Base-by-base conservation (phyloP, 2,888 invertebrate genomes). In the Eilema depressum region DNA sequence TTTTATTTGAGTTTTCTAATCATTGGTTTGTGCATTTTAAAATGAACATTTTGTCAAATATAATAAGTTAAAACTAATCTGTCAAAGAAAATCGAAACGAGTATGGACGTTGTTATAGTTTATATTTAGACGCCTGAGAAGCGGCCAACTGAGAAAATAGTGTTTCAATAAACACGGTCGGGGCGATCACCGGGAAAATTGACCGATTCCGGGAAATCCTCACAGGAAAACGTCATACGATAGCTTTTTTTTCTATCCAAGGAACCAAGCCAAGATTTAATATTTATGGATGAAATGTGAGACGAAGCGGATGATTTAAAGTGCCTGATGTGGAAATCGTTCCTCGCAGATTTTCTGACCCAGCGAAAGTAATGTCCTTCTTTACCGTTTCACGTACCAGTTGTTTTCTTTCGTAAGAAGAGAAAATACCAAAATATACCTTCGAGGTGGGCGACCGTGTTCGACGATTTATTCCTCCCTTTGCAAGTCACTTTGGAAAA, bases 251-350 rank as follows among this genome's bases (percentile, higher is more conserved):
- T 93, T 92, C 91, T 92, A 90, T 91, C 87, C 88, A 87, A 86
- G 86, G 88, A 89, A 89, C 92, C 91, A 87, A 91, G 91, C 89
- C 91, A 91, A 92, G 92, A 93, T 94, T 95, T 95, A 94, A 94
- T 94, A 95, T 95, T 95, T 95, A 95, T 94, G 92, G 94, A 92
- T 92, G 93, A 94, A 94, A 93, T 93, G 93, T 95, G 93, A 94
- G 91, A 91, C 94, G 90, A 87, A 91, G 94, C 94, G 92, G 84
- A 94, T 94, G 95, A 95, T 95, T 94, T 94, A 93, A 94, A 94
- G 91, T 93, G 92, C 92, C 92, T 92, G 92, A 95, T 92, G 95
- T 94, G 93, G 91, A 94, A 95, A 94, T 93, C 89, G 92, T 92
- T 92, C 87, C 88, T 92, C 92, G 91, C 92, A 93, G 93, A 94